A percentile compares a stretch with the other conserved stretches of the same genome.
phyloP scores from a whole-genome alignment of 2,888 invertebrate genomes.

The Magallana nippona region DNA sequence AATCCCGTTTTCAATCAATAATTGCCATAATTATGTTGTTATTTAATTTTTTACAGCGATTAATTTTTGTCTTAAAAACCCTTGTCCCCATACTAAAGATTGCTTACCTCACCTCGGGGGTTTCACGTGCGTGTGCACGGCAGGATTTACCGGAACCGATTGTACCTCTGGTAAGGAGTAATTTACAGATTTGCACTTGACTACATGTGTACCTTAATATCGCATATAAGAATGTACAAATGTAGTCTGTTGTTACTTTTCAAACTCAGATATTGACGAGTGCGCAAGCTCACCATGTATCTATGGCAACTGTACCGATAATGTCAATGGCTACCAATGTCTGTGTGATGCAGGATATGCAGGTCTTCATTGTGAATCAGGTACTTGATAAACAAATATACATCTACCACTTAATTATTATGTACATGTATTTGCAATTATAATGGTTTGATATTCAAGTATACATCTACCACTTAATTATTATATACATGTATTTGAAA shows the following conservation, averaged over 20 bases:
- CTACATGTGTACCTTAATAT: too few relatives aligned
- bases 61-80: not conserved
- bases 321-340: slow-evolving; percentile 9
- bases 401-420: too few relatives aligned
- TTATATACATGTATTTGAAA: not conserved
- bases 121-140: slow-evolving; percentile 25
- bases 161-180: not conserved
- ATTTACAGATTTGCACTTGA: too few relatives aligned
- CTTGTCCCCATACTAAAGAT: not conserved
- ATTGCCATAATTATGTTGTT: too few relatives aligned
- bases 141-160: slow-evolving; percentile 18
- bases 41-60: not conserved
- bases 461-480: not conserved
- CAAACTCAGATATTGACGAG: slow-evolving; percentile 20
- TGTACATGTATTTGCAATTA: too few relatives aligned
- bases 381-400: not conserved
- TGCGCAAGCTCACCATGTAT: slow-evolving; percentile 1
- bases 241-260: too few relatives aligned
- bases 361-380: slow-evolving; percentile 1
- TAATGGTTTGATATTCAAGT: too few relatives aligned
- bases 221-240: too few relatives aligned
- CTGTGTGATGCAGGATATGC: not conserved
- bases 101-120: not conserved
- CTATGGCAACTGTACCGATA: slow-evolving; percentile 27
- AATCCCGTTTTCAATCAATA: too few relatives aligned